Evolutionary conservation across 1,140 invertebrate genomes (phyloP), one percentile per base, ranked within the genome.

Genomic region (Nebria ingens): DNA sequence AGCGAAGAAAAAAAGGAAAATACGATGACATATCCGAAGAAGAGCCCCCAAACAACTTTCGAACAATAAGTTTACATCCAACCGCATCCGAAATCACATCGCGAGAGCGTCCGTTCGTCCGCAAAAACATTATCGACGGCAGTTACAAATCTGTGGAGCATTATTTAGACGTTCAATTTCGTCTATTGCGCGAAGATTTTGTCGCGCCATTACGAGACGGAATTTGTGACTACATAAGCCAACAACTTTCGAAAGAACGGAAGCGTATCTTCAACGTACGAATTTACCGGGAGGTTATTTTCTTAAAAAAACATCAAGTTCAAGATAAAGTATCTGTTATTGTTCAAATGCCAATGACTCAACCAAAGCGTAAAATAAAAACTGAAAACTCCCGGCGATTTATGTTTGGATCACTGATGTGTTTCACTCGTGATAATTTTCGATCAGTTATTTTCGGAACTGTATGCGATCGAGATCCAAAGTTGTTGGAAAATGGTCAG

Each of bases 101-200:
- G 2, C 58, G 55, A 53, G 57, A 21, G 45, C 64, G 59, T 51
- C 67, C 65, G 15, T 80, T 75, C 68, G 58, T 86, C 9, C 69
- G 79, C 2, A 69, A 75, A 11, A 86, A 85, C 65, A 78, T 81
- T 40, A 64, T 78, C 0, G 60, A 77, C 22, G 85, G 83, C 1
- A 62, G 68, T 0, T 90, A 86, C 66, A 59, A 69, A 3, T 69
- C 77, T 64, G 71, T 80, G 0, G 74, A 85, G 21, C 79, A 89
- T 59, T 93, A 93, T 64, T 67, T 93, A 11, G 85, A 89, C 62
- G 75, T 84, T 0, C 89, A 92, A 61, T 89, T 87, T 63, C 70
- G 85, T 11, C 69, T 91, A 1, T 67, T 92, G 19, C 67, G 85
- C 11, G 87, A 91, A 72, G 89, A 92, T 68, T 85, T 84, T 68